These are phyloP conservation scores for Guaruba guarouba DNA, from an alignment of 2,113 vertebrate genomes.

Conservation along the genomic window DNA sequence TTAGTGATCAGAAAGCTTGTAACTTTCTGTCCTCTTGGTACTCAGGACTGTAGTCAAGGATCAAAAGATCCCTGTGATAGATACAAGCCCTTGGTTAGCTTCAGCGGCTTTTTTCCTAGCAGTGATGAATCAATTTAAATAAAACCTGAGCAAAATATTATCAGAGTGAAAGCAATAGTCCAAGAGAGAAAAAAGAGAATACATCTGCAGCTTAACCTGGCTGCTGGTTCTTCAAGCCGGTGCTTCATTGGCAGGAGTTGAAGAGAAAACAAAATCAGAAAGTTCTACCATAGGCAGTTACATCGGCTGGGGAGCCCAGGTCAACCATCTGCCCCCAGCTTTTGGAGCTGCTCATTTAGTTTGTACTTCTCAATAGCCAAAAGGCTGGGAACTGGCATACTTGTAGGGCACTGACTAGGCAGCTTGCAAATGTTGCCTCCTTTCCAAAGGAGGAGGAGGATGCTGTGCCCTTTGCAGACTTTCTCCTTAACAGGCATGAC, in stretches of 20 bases:
- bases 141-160: background rate
- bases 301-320: background rate
- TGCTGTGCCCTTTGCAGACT: background rate
- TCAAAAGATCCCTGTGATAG: background rate
- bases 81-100: background rate
- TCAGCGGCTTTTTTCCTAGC: background rate
- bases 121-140: background rate
- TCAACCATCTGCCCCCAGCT: background rate
- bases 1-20: background rate
- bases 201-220: background rate
- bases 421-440: background rate
- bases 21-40: background rate
- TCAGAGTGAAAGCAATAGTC: background rate
- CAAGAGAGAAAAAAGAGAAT: background rate
- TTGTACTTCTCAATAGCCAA: background rate
- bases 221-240: background rate
- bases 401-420: background rate
- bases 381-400: background rate
- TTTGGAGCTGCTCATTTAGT: background rate
- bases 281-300: background rate
- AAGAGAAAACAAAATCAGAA: background rate
- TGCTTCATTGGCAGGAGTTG: background rate
- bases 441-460: background rate
- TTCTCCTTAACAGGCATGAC: background rate
- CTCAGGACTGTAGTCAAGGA: background rate